These are phyloP conservation scores for Oryzias curvinotus DNA, from an alignment of 2,113 vertebrate genomes.

Conservation along the genomic window DNA sequence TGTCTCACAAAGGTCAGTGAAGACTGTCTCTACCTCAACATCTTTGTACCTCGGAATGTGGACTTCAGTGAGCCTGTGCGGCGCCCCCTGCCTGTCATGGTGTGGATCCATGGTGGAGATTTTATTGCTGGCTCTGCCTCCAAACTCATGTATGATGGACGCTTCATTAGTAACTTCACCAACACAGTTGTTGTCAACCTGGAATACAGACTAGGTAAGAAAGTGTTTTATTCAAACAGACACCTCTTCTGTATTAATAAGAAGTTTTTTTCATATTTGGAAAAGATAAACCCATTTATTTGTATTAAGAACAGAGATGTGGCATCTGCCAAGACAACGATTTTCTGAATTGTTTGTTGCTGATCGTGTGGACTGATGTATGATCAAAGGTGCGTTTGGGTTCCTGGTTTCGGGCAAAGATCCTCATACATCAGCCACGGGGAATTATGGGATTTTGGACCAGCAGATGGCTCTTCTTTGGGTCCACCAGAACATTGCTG, in stretches of 20 bases:
- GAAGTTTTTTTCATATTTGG: not conserved
- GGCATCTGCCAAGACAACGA: too few species aligned
- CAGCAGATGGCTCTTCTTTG: conserved; percentile 79
- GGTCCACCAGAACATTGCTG: conserved; percentile 74
- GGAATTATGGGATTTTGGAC: conserved; percentile 80
- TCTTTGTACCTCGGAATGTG: conserved; percentile 72
- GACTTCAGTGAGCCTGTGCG: conserved; percentile 52
- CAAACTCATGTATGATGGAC: conserved; percentile 77
- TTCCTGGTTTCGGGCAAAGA: conserved; percentile 78
- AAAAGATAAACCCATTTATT: too few species aligned
- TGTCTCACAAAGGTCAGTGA: conserved; percentile 71
- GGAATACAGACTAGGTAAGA: conserved; percentile 77
- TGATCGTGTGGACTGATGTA: conserved; percentile 37
- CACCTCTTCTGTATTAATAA: not conserved
- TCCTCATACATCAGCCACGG: conserved; percentile 58
- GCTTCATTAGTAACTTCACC: conserved; percentile 79
- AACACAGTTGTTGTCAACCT: conserved; percentile 72
- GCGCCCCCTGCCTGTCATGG: conserved; percentile 72
- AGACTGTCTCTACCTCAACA: conserved; percentile 79
- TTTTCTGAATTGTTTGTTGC: conserved; percentile 19
- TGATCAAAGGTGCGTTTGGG: conserved; percentile 77
- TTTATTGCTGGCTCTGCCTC: conserved; percentile 79
- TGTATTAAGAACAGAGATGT: too few species aligned
- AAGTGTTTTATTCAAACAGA: not conserved
- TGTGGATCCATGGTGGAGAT: conserved; percentile 81